Conservation (phyloP, 2,113 vertebrate genomes). For the Indri indri region DNA sequence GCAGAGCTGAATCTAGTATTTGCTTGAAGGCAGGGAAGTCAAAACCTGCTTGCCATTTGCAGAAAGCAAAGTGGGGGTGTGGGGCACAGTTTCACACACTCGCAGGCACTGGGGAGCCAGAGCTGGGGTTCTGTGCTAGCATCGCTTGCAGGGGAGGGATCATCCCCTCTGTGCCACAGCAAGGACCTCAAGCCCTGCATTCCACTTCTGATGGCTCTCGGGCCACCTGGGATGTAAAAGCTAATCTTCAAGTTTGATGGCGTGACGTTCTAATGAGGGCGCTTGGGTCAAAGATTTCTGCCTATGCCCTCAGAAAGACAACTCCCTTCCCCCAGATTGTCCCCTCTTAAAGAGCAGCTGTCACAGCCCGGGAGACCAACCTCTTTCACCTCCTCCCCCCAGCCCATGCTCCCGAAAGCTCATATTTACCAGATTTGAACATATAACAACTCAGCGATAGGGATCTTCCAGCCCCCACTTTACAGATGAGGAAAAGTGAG, state of each 20-base stretch:
- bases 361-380: neutral
- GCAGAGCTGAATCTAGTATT: too few species aligned
- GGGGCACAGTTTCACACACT: neutral
- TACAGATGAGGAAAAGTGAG: neutral
- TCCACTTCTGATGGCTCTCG: too few species aligned
- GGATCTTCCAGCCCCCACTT: neutral
- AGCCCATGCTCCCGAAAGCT: neutral
- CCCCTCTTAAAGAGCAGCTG: neutral
- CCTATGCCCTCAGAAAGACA: neutral
- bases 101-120: rapidly evolving
- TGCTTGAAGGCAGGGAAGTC: neutral
- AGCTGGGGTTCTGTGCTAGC: neutral
- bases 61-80: neutral
- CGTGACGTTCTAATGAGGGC: neutral
- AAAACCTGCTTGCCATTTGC: neutral
- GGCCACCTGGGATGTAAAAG: neutral
- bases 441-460: rapidly evolving
- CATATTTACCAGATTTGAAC: rapidly evolving
- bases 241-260: neutral
- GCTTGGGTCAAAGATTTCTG: neutral
- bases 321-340: neutral
- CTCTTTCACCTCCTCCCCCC: rapidly evolving
- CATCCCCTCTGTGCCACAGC: rapidly evolving
- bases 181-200: neutral
- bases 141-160: neutral